Base-by-base conservation (phyloP, 2,113 vertebrate genomes). In the Neogobius melanostomus region DNA sequence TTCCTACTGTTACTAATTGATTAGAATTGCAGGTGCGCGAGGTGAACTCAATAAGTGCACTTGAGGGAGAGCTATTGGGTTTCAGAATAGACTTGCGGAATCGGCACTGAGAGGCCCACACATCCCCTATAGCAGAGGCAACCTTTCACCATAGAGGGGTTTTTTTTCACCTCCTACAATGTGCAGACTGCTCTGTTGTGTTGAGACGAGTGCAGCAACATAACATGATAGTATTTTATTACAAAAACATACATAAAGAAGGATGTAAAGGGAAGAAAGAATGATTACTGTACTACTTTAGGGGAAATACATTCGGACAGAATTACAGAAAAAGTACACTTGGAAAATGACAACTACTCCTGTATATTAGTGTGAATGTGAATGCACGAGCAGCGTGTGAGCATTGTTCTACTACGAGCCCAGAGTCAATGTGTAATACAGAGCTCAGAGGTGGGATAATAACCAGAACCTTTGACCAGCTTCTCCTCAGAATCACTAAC, bases 401-500 rank as follows among this genome's bases (percentile, higher is more conserved):
- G 61, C 69, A 64, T 53, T 71, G 68, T 63, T 49, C 50, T 52
- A 68, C 61, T 54, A 52, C 48, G 67, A 78, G 64, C 75, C 28
- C 28, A 54, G 57, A 68, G 49, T 68, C 43, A 77, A 81, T 75
- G 77, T 68, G 74, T 87, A 91, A 91, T 89, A 84, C 72, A 77
- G 83, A 85, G 21, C 16, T 47, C 54, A 75, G 86, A 89, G 71
- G 83, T 83, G 77, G 79, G 85, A 88, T 91, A 90, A 90, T 67
- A 74, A 8, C 17, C 66, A 67, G 48, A 87, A 90, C 82, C 86
- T 87, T 85, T 86, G 87, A 84, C 89, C 87, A 71, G 80, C 95
- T 94, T 89, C 93, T 96, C 68, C 94, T 91, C 16, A 93, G 93
- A 6, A 96, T 95, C 90, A 95, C 83, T 69, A 83, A 72, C 84